A percentile compares a stretch with the other conserved stretches of the same genome.
Conservation (phyloP, 2,888 invertebrate genomes). For the Empis stercorea region DNA sequence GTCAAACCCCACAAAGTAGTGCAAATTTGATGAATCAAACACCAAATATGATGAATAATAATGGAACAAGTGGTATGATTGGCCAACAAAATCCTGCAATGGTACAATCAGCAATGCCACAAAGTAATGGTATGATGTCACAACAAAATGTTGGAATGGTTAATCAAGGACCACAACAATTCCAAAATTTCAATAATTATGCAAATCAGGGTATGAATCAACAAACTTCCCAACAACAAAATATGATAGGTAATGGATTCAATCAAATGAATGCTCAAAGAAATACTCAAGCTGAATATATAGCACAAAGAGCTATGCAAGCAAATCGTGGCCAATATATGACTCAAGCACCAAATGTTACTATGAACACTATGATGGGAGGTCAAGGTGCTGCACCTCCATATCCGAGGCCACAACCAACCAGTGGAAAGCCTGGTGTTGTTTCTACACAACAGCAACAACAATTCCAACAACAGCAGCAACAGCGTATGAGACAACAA, state of each 20-base stretch:
- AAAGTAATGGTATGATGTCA: slow-evolving; percentile 25
- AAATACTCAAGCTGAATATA: slow-evolving; percentile 29
- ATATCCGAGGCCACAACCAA: slow-evolving; percentile 48
- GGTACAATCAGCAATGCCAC: slow-evolving; percentile 4
- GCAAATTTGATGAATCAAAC: slow-evolving; percentile 23
- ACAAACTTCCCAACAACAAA: slow-evolving; percentile 32
- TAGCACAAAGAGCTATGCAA: slow-evolving; percentile 26
- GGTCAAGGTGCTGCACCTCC: slow-evolving; percentile 59
- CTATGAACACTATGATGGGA: slow-evolving; percentile 50
- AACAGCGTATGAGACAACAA: slow-evolving; percentile 57
- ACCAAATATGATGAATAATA: slow-evolving; percentile 25
- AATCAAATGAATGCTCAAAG: slow-evolving; percentile 34
- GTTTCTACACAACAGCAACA: slow-evolving; percentile 30
- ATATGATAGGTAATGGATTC: slow-evolving; percentile 29
- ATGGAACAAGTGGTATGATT: slow-evolving; percentile 16
- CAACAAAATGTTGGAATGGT: slow-evolving; percentile 30
- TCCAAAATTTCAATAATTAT: slow-evolving; percentile 51
- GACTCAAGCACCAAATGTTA: slow-evolving; percentile 66
- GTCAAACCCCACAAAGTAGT: slow-evolving; percentile 21
- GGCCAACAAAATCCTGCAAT: slow-evolving; percentile 16
- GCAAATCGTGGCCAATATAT: slow-evolving; percentile 34
- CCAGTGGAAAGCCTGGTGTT: slow-evolving; percentile 29
- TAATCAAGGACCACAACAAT: slow-evolving; percentile 26
- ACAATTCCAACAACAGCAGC: slow-evolving; percentile 33
- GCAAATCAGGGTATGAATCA: slow-evolving; percentile 39